phyloP scores from a whole-genome alignment of 1,140 invertebrate genomes.

The Bombyx mandarina region DNA sequence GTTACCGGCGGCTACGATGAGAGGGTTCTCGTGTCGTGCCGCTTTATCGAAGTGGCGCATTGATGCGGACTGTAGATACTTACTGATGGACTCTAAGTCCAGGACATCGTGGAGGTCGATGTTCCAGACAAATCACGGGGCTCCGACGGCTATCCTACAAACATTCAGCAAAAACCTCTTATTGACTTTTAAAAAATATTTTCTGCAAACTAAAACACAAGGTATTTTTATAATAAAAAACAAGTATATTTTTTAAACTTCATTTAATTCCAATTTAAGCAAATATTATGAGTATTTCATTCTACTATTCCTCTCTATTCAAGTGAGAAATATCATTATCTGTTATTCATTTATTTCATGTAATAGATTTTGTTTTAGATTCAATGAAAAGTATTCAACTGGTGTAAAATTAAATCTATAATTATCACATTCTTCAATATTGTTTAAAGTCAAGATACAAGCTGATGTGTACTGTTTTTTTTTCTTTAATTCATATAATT shows the following conservation, averaged over 20 bases:
- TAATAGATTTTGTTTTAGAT: neutral
- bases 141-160: too few species aligned
- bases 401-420: constrained; percentile 43
- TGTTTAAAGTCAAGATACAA: constrained; percentile 32
- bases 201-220: neutral
- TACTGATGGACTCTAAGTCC: too few species aligned
- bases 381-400: constrained; percentile 32
- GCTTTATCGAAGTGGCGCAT: too few species aligned
- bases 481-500: constrained; percentile 37
- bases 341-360: neutral
- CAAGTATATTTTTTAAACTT: neutral
- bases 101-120: too few species aligned
- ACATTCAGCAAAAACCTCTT: neutral
- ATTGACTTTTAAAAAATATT: neutral
- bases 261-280: too few species aligned
- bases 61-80: too few species aligned
- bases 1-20: too few species aligned
- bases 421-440: constrained; percentile 28
- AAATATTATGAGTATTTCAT: too few species aligned
- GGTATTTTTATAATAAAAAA: neutral
- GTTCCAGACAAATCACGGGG: too few species aligned
- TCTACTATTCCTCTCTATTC: too few species aligned
- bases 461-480: constrained; percentile 33
- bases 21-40: too few species aligned
- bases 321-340: too few species aligned